Base-by-base conservation (phyloP, 2,113 vertebrate species). In the Mormyrus iriodes region DNA sequence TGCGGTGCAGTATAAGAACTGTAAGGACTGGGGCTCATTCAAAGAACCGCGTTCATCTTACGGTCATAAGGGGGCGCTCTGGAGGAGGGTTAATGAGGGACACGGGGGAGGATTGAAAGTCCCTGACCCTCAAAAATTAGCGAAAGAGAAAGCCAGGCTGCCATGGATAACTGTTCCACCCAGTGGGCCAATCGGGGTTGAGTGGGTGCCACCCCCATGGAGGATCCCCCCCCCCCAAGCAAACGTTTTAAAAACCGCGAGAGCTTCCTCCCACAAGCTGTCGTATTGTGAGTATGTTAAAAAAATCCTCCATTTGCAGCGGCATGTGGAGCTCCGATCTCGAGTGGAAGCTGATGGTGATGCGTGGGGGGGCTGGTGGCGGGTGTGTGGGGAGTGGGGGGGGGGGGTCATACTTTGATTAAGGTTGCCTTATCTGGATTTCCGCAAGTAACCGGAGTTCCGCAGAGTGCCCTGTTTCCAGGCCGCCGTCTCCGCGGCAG, bases 401-500 rank as follows among this genome's bases (percentile, higher is more conserved):
- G 96, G 92, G 46, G 94, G 94, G 93, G 96, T 94, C 95, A 95
- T 94, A 94, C 96, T 92, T 93, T 96, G 96, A 97, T 98, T 97
- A 97, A 97, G 96, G 94, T 93, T 93, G 95, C 97, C 97, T 98
- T 97, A 97, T 97, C 98, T 97, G 95, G 95, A 95, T 95, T 93
- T 95, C 95, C 96, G 96, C 94, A 58, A 61, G 92, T 90, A 91
- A 94, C 93, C 92, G 90, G 89, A 92, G 92, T 91, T 88, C 90
- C 39, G 91, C 93, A 94, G 52, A 84, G 92, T 90, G 91, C 93
- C 93, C 92, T 91, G 91, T 95, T 94, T 95, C 93, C 95, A 93
- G 93, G 94, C 94, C 88, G 85, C 53, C 92, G 93, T 95, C 95
- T 95, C 94, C 82, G 10, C 21, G 48, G 94, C 92, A 93, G 95